A percentile compares a stretch with the other conserved stretches of the same genome.
Evolutionary conservation across 2,113 vertebrate genomes (phyloP).

Genomic region (Upupa epops): DNA sequence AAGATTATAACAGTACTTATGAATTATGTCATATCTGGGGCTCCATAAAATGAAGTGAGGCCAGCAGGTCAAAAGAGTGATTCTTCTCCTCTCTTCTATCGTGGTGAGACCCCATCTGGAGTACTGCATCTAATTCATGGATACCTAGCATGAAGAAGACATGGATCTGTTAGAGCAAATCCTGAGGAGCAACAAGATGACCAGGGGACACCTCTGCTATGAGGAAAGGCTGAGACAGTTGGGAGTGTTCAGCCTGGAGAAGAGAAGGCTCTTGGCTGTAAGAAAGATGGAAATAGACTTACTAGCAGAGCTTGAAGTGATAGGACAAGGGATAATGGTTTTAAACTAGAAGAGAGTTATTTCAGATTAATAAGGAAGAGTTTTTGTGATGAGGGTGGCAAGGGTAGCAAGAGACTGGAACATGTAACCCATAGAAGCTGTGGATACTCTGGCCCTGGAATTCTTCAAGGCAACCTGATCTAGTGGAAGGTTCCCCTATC

Average conservation of each 20-base stretch:
- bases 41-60: not conserved
- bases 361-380: not conserved
- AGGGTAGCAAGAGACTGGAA: accelerated
- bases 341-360: not conserved
- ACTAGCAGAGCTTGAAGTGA: not conserved
- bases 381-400: accelerated
- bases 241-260: not conserved
- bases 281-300: not conserved
- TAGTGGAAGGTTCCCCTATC: not conserved
- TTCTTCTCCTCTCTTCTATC: not conserved
- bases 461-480: not conserved
- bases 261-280: accelerated
- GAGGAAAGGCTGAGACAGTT: not conserved
- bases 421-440: not conserved
- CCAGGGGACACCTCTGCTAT: not conserved
- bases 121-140: not conserved
- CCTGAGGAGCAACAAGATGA: not conserved
- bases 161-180: not conserved
- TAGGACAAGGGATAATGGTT: not conserved
- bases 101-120: not conserved
- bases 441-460: accelerated
- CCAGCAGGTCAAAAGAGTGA: accelerated
- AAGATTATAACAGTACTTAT: not conserved
- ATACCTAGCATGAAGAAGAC: not conserved
- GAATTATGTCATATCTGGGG: not conserved